phyloP scores from a whole-genome alignment of 1,140 invertebrate genomes.

The Octopus bimaculoides region DNA sequence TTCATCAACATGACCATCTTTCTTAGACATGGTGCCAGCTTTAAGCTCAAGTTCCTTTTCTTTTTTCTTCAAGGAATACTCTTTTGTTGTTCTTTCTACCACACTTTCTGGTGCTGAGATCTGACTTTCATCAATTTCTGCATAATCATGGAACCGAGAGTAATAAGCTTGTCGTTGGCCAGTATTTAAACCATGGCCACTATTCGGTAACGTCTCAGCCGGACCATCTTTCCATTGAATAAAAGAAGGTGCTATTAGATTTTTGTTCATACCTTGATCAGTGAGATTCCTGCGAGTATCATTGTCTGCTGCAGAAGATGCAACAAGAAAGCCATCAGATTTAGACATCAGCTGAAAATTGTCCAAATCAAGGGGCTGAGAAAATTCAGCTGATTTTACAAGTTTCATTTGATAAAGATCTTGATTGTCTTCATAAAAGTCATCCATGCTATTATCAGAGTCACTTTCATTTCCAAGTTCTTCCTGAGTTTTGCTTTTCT shows the following conservation, averaged over 20 bases:
- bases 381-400: conserved; percentile 7
- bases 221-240: not conserved
- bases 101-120: not conserved
- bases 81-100: not conserved
- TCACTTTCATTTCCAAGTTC: not conserved
- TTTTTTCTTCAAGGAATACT: not conserved
- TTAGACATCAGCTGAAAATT: not conserved
- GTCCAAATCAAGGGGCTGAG: not conserved
- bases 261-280: too few species aligned
- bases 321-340: conserved; percentile 1
- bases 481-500: not conserved
- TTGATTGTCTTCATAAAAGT: not conserved
- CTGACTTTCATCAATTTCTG: conserved; percentile 37
- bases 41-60: not conserved
- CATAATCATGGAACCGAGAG: conserved; percentile 46
- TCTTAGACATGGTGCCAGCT: not conserved
- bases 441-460: not conserved
- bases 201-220: not conserved
- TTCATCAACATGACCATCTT: not conserved
- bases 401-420: not conserved
- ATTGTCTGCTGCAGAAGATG: not conserved
- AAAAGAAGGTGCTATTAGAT: not conserved
- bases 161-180: conserved; percentile 21
- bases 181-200: not conserved
- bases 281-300: not conserved